A percentile compares a stretch with the other conserved stretches of the same genome.
phyloP scores from a whole-genome alignment of 1,140 invertebrate genomes.

The Fopius arisanus region DNA sequence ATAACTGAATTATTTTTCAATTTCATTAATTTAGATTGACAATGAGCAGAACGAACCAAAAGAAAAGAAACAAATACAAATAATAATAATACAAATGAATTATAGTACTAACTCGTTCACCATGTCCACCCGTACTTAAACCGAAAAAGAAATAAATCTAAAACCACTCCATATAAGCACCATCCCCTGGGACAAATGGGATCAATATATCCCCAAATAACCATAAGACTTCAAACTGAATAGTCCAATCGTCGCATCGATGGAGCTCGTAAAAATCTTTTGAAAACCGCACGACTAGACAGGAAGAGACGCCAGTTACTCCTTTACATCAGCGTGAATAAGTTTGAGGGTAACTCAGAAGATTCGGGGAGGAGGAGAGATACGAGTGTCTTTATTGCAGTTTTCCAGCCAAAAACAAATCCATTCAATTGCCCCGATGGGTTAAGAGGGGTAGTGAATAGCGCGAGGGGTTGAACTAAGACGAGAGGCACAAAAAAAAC shows the following conservation, averaged over 20 bases:
- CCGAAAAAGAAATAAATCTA: neutral
- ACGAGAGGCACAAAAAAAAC: neutral
- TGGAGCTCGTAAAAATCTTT: conserved; percentile 25
- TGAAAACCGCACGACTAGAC: conserved; percentile 31
- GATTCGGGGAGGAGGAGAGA: neutral
- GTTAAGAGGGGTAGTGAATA: conserved; percentile 3
- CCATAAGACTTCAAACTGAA: conserved; percentile 16
- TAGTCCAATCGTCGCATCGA: conserved; percentile 3
- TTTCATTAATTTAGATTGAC: no score
- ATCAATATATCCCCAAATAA: neutral
- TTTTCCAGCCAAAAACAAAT: conserved; percentile 39
- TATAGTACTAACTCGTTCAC: neutral
- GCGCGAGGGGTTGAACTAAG: neutral
- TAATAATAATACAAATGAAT: no score
- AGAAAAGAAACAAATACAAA: no score
- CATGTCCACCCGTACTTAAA: neutral
- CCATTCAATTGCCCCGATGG: conserved; percentile 31
- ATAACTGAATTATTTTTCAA: neutral
- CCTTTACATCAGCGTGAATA: conserved; percentile 35
- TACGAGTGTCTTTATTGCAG: conserved; percentile 33
- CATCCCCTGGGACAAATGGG: neutral
- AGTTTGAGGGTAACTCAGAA: conserved; percentile 20
- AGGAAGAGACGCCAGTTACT: conserved; percentile 37
- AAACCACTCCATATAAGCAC: neutral
- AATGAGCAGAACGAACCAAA: no score